These are phyloP conservation scores for Psittacula derbiana DNA, from an alignment of 2,797 vertebrate species.

Conservation along the genomic window DNA sequence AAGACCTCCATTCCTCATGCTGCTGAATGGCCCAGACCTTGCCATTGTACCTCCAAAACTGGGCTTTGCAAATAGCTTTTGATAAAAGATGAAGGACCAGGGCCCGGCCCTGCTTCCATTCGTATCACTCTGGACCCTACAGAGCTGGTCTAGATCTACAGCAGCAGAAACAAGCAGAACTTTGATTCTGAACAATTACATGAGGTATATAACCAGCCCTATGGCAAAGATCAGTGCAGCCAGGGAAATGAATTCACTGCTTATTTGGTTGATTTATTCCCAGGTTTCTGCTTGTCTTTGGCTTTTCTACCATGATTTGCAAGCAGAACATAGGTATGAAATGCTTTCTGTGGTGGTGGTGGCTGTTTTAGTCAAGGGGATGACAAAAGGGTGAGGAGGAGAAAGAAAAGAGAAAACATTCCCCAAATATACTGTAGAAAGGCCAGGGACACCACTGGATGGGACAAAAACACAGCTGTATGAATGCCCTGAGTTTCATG, in stretches of 20 bases:
- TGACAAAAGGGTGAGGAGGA: background rate
- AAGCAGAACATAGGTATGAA: background rate
- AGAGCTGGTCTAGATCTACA: background rate
- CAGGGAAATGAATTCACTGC: background rate
- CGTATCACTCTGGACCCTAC: background rate
- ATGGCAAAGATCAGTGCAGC: background rate
- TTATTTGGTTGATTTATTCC: background rate
- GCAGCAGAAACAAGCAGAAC: background rate
- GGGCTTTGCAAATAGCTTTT: background rate
- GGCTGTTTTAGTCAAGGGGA: background rate
- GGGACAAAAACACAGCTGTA: background rate
- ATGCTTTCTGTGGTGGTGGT: background rate
- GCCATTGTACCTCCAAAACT: background rate
- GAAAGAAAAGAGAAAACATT: background rate
- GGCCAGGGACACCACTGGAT: background rate
- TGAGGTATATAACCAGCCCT: background rate
- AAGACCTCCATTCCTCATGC: background rate
- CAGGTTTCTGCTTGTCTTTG: background rate
- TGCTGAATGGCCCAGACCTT: background rate
- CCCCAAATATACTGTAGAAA: background rate
- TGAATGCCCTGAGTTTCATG: accelerated
- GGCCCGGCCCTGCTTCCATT: background rate
- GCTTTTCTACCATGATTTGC: background rate
- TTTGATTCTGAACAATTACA: background rate
- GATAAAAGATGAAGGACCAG: background rate